Evolutionary conservation across 1,140 invertebrate genomes (phyloP).

Genomic region (Drosophila arawakana): DNA sequence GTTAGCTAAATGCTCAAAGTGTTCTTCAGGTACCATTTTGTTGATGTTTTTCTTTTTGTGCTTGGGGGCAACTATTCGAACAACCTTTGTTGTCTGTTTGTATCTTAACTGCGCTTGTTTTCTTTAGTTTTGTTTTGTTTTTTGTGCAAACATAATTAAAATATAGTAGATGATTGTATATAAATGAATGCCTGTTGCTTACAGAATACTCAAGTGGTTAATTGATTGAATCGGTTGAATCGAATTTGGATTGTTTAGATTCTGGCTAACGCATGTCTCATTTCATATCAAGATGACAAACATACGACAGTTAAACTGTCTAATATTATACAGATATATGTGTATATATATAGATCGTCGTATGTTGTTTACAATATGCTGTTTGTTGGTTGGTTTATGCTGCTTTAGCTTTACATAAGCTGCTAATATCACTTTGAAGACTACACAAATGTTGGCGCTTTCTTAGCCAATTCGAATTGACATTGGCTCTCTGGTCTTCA

Average conservation of each 20-base stretch:
- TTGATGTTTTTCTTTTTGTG: conserved; percentile 53
- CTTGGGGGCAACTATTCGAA: conserved; percentile 20
- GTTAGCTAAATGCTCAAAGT: conserved; percentile 73
- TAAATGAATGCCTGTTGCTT: conserved; percentile 71
- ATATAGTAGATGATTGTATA: conserved; percentile 65
- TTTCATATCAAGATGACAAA: conserved; percentile 19
- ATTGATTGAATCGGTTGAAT: conserved; percentile 30
- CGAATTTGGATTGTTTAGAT: conserved; percentile 32
- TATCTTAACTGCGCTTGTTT: conserved; percentile 49
- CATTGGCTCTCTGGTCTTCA: conserved; percentile 21
- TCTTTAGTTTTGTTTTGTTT: conserved; percentile 24
- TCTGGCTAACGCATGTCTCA: conserved; percentile 65
- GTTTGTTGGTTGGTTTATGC: conserved; percentile 31
- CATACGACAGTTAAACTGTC: conserved; percentile 26
- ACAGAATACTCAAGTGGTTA: conserved; percentile 69
- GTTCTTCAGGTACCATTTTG: conserved; percentile 78
- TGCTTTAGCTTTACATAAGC: conserved; percentile 44
- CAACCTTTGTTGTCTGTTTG: conserved; percentile 39
- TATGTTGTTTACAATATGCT: conserved; percentile 35
- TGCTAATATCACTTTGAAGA: conserved; percentile 78
- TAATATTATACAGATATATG: conserved; percentile 3
- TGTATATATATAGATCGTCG: conserved; percentile 15
- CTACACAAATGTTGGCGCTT: conserved; percentile 76
- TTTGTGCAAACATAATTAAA: conserved; percentile 74
- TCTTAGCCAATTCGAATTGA: conserved; percentile 5